These are phyloP conservation scores for Ichneumoninae sp. DNA, from an alignment of 2,888 invertebrate species.

Conservation along the genomic window DNA sequence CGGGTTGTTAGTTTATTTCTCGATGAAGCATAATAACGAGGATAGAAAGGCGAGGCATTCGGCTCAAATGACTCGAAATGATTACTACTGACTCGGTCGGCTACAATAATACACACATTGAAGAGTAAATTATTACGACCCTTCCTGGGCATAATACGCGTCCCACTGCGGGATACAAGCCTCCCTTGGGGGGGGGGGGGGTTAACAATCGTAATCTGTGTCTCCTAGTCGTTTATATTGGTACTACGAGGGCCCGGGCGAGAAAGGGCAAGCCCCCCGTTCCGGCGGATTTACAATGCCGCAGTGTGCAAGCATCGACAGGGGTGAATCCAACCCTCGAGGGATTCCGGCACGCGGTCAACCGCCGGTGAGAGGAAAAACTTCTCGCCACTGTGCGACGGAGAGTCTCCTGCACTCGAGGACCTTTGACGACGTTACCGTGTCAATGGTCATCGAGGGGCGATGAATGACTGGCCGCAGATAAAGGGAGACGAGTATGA, in stretches of 20 bases:
- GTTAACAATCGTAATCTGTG: constrained; percentile 43
- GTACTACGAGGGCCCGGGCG: constrained; percentile 7
- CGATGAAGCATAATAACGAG: constrained; percentile 23
- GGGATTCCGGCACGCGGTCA: constrained; percentile 29
- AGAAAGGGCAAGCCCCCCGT: constrained; percentile 27
- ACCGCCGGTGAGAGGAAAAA: constrained; percentile 23
- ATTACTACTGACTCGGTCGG: constrained; percentile 17
- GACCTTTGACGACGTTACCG: constrained; percentile 16
- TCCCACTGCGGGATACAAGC: constrained; percentile 7
- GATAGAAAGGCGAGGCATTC: background rate
- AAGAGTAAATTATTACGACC: constrained; percentile 41
- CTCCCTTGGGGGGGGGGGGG: background rate
- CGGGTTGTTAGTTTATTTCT: constrained; percentile 5
- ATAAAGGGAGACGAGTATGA: background rate
- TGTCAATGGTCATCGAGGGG: constrained; percentile 65
- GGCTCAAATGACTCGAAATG: constrained; percentile 14
- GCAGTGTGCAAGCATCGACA: constrained; percentile 19
- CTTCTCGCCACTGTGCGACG: constrained; percentile 20
- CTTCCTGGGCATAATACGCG: background rate
- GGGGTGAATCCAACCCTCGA: constrained; percentile 27
- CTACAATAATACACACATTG: constrained; percentile 16
- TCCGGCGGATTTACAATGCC: constrained; percentile 20
- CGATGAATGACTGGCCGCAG: constrained; percentile 41
- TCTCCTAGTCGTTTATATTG: constrained; percentile 11
- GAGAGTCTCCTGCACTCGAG: background rate